These are phyloP conservation scores for Monopterus albus DNA, from an alignment of 2,113 vertebrate genomes.

Conservation along the genomic window DNA sequence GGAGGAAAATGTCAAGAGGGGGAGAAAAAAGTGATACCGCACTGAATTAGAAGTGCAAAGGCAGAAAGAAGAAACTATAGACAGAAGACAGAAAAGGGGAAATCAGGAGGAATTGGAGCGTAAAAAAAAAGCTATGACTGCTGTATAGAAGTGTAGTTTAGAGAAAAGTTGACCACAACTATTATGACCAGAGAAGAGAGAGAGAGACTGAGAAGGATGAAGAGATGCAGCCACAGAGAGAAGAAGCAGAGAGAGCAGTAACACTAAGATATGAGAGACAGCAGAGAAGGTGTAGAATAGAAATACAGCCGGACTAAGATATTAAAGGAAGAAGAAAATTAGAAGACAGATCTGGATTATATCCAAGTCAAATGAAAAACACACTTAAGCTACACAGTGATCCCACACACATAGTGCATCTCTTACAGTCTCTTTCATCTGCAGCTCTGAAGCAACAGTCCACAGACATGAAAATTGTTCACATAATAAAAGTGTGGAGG, in stretches of 20 bases:
- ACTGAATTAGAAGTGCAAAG: slow-evolving; percentile 22
- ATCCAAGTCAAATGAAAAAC: slow-evolving; percentile 66
- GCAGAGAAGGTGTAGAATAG: slow-evolving; percentile 14
- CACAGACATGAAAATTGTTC: slow-evolving; percentile 50
- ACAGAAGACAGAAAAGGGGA: slow-evolving; percentile 23
- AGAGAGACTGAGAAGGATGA: not conserved
- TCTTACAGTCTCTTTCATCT: slow-evolving; percentile 64
- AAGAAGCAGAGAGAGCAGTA: not conserved
- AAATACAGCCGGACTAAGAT: slow-evolving; percentile 31
- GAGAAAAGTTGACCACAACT: too few species aligned
- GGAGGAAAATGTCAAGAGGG: slow-evolving; percentile 11
- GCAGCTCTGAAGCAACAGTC: slow-evolving; percentile 36
- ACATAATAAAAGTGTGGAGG: slow-evolving; percentile 61
- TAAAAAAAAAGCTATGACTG: not conserved
- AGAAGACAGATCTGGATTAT: slow-evolving; percentile 56
- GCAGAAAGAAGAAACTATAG: not conserved
- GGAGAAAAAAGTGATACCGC: slow-evolving; percentile 13
- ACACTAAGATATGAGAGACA: slow-evolving; percentile 18
- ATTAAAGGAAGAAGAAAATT: slow-evolving; percentile 34
- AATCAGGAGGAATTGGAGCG: not conserved
- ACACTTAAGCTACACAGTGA: slow-evolving; percentile 43
- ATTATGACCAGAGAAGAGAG: too few species aligned
- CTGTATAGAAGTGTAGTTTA: slow-evolving; percentile 1
- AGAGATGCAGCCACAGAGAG: not conserved
- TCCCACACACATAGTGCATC: slow-evolving; percentile 56